These are phyloP conservation scores for Sisyra nigra DNA, from an alignment of 2,888 invertebrate genomes.

Conservation along the genomic window DNA sequence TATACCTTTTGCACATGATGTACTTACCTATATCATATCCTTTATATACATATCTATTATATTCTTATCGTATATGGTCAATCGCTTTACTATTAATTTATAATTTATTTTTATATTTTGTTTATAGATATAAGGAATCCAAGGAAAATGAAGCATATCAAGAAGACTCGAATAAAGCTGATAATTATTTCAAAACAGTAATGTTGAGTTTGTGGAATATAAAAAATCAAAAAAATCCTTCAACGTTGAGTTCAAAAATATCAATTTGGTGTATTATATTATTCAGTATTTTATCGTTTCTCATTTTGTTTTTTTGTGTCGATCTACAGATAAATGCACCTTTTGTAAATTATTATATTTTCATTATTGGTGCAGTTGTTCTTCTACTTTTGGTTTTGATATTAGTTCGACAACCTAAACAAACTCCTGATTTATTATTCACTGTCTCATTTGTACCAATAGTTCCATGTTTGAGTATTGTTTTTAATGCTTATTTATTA, in stretches of 20 bases:
- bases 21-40: too few species aligned
- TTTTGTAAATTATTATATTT: too few species aligned
- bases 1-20: too few species aligned
- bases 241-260: slow-evolving; percentile 42
- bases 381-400: slow-evolving; percentile 38
- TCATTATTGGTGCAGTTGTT: slow-evolving; percentile 23
- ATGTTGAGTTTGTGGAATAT: slow-evolving; percentile 51
- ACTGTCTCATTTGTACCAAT: slow-evolving; percentile 80
- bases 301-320: slow-evolving; percentile 32
- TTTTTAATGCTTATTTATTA: slow-evolving; percentile 84
- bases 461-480: slow-evolving; percentile 68
- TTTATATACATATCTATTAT: slow-evolving; percentile 22
- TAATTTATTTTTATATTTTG: too few species aligned
- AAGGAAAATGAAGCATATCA: too few species aligned
- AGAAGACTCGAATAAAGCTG: too few species aligned
- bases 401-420: slow-evolving; percentile 53
- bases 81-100: too few species aligned
- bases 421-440: slow-evolving; percentile 44
- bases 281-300: slow-evolving; percentile 37
- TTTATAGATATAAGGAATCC: too few species aligned
- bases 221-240: slow-evolving; percentile 50
- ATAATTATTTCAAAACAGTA: slow-evolving; percentile 15
- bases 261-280: slow-evolving; percentile 42
- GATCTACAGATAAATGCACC: slow-evolving; percentile 18
- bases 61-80: too few species aligned